These are phyloP conservation scores for Caenorhabditis wallacei DNA, from an alignment of 2,888 invertebrate genomes.

Conservation along the genomic window DNA sequence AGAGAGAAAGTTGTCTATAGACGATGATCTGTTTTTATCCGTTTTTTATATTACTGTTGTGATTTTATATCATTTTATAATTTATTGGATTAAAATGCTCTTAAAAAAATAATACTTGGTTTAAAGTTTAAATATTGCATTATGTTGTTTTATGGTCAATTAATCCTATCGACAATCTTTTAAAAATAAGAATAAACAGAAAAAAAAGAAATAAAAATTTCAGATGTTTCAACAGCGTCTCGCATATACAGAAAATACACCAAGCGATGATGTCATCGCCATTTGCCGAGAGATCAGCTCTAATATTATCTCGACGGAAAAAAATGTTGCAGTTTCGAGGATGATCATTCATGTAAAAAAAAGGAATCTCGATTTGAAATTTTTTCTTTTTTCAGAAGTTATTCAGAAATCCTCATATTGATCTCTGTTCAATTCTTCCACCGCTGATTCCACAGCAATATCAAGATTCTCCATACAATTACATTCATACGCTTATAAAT, in stretches of 20 bases:
- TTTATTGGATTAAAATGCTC: slow-evolving; percentile 5
- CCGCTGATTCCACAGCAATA: slow-evolving; percentile 27
- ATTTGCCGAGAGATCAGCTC: slow-evolving; percentile 63
- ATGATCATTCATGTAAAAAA: slow-evolving; percentile 57
- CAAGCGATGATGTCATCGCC: slow-evolving; percentile 39
- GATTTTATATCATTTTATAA: neutral
- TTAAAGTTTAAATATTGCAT: neutral
- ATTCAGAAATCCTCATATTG: slow-evolving; percentile 62
- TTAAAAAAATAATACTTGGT: neutral
- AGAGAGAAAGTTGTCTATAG: slow-evolving; percentile 71
- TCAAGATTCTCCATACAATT: slow-evolving; percentile 43
- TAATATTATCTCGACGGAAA: slow-evolving; percentile 38
- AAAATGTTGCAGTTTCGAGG: slow-evolving; percentile 37
- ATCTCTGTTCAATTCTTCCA: slow-evolving; percentile 66
- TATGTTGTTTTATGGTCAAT: slow-evolving; percentile 4
- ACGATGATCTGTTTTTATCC: slow-evolving; percentile 24
- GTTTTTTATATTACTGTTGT: neutral
- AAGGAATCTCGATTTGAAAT: neutral
- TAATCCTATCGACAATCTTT: neutral
- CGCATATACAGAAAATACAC: neutral
- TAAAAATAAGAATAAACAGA: neutral
- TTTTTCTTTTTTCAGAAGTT: slow-evolving; percentile 49
- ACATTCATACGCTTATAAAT: slow-evolving; percentile 57
- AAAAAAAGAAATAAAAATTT: neutral
- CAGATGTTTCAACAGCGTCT: slow-evolving; percentile 33